phyloP scores from a whole-genome alignment of 1,140 invertebrate genomes.

The Thaumetopoea pityocampa region DNA sequence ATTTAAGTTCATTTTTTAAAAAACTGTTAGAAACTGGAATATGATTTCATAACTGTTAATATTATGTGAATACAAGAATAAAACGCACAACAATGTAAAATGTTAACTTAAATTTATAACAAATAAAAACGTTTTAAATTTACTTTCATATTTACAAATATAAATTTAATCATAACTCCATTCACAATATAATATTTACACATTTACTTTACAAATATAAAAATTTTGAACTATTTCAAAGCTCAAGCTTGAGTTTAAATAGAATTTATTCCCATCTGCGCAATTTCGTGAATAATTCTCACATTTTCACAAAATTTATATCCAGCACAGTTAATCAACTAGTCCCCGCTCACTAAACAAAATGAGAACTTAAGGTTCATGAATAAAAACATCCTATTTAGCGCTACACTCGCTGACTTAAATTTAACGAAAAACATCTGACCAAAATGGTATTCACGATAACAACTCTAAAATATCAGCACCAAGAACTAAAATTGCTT shows the following conservation, averaged over 20 bases:
- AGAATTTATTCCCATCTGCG: slow-evolving; percentile 26
- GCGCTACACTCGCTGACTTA: slow-evolving; percentile 55
- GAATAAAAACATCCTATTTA: slow-evolving; percentile 76
- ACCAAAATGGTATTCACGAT: slow-evolving; percentile 24
- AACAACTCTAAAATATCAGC: slow-evolving; percentile 35
- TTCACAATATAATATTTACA: too few relatives aligned
- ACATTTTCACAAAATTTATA: slow-evolving; percentile 64
- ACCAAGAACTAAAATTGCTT: slow-evolving; percentile 51
- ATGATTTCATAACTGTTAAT: slow-evolving; percentile 16
- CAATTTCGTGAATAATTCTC: slow-evolving; percentile 36
- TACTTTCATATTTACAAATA: too few relatives aligned
- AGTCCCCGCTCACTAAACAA: slow-evolving; percentile 64
- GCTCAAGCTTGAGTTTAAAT: slow-evolving; percentile 15
- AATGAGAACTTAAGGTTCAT: slow-evolving; percentile 62
- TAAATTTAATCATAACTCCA: too few relatives aligned
- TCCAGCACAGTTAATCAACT: slow-evolving; percentile 67
- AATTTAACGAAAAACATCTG: slow-evolving; percentile 43
- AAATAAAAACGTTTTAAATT: too few relatives aligned
- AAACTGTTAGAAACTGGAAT: slow-evolving; percentile 20
- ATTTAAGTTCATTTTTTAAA: slow-evolving; percentile 41
- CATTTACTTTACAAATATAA: too few relatives aligned
- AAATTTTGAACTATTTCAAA: slow-evolving; percentile 4
- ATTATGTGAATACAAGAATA: too few relatives aligned
- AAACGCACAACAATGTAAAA: too few relatives aligned
- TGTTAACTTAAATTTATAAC: too few relatives aligned